Evolutionary conservation across 2,797 vertebrate genomes (phyloP).

Genomic region (Gambusia yucatana): DNA sequence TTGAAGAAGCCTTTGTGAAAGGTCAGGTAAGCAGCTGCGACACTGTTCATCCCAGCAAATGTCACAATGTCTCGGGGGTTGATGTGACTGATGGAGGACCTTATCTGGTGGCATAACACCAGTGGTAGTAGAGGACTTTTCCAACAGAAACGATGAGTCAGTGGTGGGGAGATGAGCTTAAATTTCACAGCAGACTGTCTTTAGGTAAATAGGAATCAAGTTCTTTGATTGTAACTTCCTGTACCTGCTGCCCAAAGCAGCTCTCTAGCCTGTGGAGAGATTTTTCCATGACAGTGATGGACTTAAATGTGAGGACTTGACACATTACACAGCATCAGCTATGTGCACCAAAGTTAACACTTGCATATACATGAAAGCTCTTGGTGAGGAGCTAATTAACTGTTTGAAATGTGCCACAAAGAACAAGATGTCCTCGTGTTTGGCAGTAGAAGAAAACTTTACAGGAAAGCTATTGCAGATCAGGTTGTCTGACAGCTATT

Average conservation of each 20-base stretch:
- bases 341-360: neutral
- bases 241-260: neutral
- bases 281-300: neutral
- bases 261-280: neutral
- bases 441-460: neutral
- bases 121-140: conserved; percentile 32
- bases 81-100: conserved; percentile 65
- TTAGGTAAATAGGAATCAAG: neutral
- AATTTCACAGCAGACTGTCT: neutral
- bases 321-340: neutral
- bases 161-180: conserved; percentile 8
- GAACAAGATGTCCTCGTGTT: conserved; percentile 1
- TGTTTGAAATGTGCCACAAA: neutral
- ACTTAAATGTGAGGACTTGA: neutral
- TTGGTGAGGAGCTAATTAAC: conserved; percentile 13
- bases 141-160: conserved; percentile 22
- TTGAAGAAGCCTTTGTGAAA: conserved; percentile 61
- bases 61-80: conserved; percentile 76
- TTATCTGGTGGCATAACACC: conserved; percentile 67
- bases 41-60: conserved; percentile 76
- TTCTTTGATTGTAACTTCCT: neutral
- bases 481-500: neutral
- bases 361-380: neutral
- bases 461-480: neutral
- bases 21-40: conserved; percentile 74